Evolutionary conservation across 2,888 invertebrate species (phyloP).

Genomic region (Metalampra italica): DNA sequence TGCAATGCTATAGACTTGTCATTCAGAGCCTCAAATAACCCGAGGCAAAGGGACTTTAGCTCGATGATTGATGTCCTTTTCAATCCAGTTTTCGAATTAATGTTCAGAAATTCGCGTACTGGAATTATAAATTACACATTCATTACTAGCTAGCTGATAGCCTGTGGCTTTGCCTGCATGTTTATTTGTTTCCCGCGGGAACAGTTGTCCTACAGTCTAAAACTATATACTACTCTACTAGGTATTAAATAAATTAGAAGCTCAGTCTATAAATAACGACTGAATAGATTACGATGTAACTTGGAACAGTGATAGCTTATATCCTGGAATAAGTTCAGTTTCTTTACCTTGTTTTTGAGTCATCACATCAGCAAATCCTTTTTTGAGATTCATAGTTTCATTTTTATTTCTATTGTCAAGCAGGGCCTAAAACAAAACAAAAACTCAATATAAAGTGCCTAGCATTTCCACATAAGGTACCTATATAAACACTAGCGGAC

Average conservation of each 20-base stretch:
- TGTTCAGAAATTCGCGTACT: constrained; percentile 87
- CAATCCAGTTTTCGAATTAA: constrained; percentile 63
- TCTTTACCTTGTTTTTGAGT: constrained; percentile 87
- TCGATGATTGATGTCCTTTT: constrained; percentile 82
- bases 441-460: too few species aligned
- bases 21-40: constrained; percentile 89
- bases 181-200: too few species aligned
- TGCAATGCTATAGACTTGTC: constrained; percentile 91
- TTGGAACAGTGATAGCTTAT: too few species aligned
- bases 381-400: constrained; percentile 83
- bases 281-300: too few species aligned
- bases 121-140: constrained; percentile 25
- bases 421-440: constrained; percentile 76
- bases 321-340: too few species aligned
- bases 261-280: too few species aligned
- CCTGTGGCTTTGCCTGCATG: too few species aligned
- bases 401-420: constrained; percentile 85
- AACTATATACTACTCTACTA: too few species aligned
- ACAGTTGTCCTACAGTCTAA: too few species aligned
- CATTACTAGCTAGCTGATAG: background rate
- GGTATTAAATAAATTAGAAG: too few species aligned
- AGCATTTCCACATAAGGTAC: background rate
- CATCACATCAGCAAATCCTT: constrained; percentile 83
- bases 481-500: too few species aligned
- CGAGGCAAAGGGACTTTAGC: constrained; percentile 86